Conservation (phyloP, 92 coral and sea anemone species). For the Phymanthus crucifer region DNA sequence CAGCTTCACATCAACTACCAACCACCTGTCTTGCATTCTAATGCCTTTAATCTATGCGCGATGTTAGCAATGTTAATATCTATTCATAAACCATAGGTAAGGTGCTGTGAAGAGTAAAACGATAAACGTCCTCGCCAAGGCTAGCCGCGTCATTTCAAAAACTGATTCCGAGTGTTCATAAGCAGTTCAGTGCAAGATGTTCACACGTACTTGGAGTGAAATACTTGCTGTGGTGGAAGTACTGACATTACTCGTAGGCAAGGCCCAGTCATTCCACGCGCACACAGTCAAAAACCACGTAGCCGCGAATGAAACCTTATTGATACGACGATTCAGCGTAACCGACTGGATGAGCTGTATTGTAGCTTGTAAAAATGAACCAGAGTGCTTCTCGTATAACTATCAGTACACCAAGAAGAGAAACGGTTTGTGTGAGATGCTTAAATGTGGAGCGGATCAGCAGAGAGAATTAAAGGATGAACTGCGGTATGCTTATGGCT, state of each 20-base stretch:
- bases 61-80: too few species aligned
- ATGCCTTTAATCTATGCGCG: too few species aligned
- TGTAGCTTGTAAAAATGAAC: constrained; percentile 9
- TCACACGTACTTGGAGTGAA: background rate
- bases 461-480: background rate
- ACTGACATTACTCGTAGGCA: background rate
- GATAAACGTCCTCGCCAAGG: too few species aligned
- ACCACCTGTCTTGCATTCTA: too few species aligned
- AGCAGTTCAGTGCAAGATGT: too few species aligned
- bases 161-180: too few species aligned
- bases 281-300: background rate
- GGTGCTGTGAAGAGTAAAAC: too few species aligned
- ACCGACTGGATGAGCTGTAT: constrained; percentile 17
- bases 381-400: constrained; percentile 6
- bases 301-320: background rate
- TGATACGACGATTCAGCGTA: background rate
- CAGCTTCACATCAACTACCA: too few species aligned
- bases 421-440: background rate
- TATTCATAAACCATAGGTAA: too few species aligned
- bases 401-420: background rate
- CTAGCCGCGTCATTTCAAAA: too few species aligned
- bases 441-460: background rate
- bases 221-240: background rate
- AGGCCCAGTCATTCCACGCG: background rate
- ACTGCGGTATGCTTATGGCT: background rate